Evolutionary conservation across 2,113 vertebrate species (phyloP), one percentile per base, ranked within the genome.

Genomic region (Myotis brandtii): DNA sequence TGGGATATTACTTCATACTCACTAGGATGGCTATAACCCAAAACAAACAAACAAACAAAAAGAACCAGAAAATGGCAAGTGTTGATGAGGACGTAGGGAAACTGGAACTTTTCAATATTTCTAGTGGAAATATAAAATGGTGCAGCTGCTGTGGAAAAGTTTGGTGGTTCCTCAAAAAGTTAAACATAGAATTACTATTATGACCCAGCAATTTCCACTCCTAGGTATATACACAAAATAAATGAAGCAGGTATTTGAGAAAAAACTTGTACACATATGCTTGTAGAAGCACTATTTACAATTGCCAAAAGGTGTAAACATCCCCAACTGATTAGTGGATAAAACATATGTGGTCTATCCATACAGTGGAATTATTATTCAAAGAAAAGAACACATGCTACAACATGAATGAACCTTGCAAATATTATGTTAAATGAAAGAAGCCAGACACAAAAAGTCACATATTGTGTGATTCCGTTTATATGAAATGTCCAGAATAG

Each of bases 331-430:
- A 91, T 91, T 67, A 96, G 70, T 0, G 6, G 52, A 73, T 85
- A 91, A 92, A 92, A 94, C 16, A 93, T 95, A 80, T 37, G 25
- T 81, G 50, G 32, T 32, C 70, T 48, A 94, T 21, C 32, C 43
- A 86, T 48, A 94, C 17, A 96, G 62, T 0, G 4, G 46, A 73
- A 40, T 70, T 70, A 94, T 67, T 92, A 94, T 93, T 86, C 32
- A 66, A 89, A 86, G 54, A 96, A 94, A 94, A 18, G 67, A 94
- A 94, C 77, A 96, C 34, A 87, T 83, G 37, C 50, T 88, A 91
- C 25, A 72, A 13, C 1, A 43, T 66, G 23, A 82, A 77, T 50
- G 20, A 86, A 52, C 6, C 48, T 80, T 66, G 8, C 54, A 91
- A 87, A 89, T 34, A 76, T 56, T 83, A 70, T 23, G 20, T 52